Evolutionary conservation across 2,113 vertebrate genomes (phyloP).

Genomic region (Dissostichus mawsoni): DNA sequence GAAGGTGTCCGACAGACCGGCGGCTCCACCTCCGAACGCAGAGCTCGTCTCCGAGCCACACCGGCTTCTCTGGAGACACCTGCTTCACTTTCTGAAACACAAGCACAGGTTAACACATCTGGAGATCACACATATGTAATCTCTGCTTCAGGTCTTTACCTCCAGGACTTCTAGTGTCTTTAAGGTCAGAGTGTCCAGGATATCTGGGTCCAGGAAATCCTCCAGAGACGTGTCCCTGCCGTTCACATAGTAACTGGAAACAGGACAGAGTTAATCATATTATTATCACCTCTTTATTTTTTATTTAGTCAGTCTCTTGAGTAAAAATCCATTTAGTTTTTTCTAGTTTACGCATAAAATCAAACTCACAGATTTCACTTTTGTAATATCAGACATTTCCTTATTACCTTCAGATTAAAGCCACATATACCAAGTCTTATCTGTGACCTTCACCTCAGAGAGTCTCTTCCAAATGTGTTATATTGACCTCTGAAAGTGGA

Average conservation of each 20-base stretch:
- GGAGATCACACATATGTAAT: neutral
- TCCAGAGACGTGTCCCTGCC: slow-evolving; percentile 88
- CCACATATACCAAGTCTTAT: too few relatives aligned
- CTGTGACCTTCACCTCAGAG: too few relatives aligned
- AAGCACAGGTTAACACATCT: neutral
- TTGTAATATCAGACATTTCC: too few relatives aligned
- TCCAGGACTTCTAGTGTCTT: slow-evolving; percentile 84
- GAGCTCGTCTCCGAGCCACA: slow-evolving; percentile 97
- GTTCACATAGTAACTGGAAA: slow-evolving; percentile 92
- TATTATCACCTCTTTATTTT: too few relatives aligned
- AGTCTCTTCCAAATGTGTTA: too few relatives aligned
- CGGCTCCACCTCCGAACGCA: slow-evolving; percentile 92
- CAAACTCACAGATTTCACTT: too few relatives aligned
- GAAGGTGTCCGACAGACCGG: slow-evolving; percentile 90
- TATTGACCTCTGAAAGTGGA: too few relatives aligned
- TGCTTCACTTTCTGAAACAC: slow-evolving; percentile 42
- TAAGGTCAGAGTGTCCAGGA: slow-evolving; percentile 88
- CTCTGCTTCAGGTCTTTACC: slow-evolving; percentile 74
- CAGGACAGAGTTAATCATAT: neutral
- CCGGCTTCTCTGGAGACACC: slow-evolving; percentile 84
- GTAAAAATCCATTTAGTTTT: too few relatives aligned
- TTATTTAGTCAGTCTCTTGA: too few relatives aligned
- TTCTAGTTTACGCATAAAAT: too few relatives aligned
- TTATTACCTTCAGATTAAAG: too few relatives aligned
- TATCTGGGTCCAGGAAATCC: slow-evolving; percentile 89